Base-by-base conservation (phyloP, 1,140 invertebrate species). In the Pectinophora gossypiella region DNA sequence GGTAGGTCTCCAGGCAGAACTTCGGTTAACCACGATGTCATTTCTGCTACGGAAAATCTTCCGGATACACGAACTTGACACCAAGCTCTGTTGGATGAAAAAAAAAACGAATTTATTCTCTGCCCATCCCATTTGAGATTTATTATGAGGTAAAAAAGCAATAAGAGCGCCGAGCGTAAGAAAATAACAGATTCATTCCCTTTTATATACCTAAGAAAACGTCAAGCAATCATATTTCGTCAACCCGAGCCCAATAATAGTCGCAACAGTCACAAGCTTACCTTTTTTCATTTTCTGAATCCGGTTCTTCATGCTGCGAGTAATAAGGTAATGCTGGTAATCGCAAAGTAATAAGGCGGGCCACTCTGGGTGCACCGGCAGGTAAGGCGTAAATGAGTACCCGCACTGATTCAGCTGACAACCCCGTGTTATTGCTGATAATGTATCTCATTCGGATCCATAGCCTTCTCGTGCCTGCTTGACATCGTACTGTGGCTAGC, bases 1-100 rank as follows among this genome's bases (percentile, higher is more conserved):
- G 84, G 81, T 6, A 85, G 53, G 27, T 84, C 76, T 3, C 75
- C 73, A 7, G 84, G 79, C 9, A 87, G 49, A 3, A 67, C 69
- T 51, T 85, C 73, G 9, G 64, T 62, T 4, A 87, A 58, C 83
- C 83, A 87, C 3, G 79, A 76, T 10, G 78, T 77, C 50, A 87
- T 75, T 73, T 87, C 83, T 13, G 77, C 79, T 7, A 82, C 79
- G n/a, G 81, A 85, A 59, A 85, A 87, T 32, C 65, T 74, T 19
- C 83, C 83, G 3, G 72, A 57, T n/a, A 82, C 56, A 18, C 53
- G 53, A 10, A 86, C n/a, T 54, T 76, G 61, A 58, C 77, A 75
- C 64, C 66, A 76, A 36, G 58, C 50, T 35, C 80, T 84, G 27
- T 44, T 3, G n/a, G n/a, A n/a, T n/a, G n/a, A n/a, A n/a, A n/a